Conservation (phyloP, 2,888 invertebrate species). For the Sarcophaga variegata region DNA sequence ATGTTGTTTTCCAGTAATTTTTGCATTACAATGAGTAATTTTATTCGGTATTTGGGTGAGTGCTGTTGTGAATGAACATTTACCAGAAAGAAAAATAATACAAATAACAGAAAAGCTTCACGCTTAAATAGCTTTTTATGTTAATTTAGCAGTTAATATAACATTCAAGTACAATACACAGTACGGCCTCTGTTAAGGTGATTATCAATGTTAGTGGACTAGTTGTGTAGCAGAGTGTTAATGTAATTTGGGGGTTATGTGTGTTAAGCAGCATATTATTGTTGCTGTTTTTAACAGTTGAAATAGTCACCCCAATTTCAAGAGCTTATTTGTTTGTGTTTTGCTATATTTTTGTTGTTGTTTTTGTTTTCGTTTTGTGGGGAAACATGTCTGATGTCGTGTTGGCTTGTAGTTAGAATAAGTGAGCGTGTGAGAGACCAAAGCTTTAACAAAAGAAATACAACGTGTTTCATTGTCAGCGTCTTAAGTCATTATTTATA, state of each 20-base stretch:
- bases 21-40: not conserved
- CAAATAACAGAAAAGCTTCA: conserved; percentile 13
- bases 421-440: not conserved
- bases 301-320: not conserved
- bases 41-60: not conserved
- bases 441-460: conserved; percentile 37
- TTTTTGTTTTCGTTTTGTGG: not conserved
- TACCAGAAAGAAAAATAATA: not conserved
- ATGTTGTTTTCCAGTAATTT: not conserved
- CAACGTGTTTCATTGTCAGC: conserved; percentile 62
- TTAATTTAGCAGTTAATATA: conserved; percentile 28
- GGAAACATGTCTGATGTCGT: conserved; percentile 2
- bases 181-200: conserved; percentile 21
- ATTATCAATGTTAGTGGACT: conserved; percentile 1
- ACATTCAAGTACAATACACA: not conserved
- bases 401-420: not conserved
- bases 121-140: conserved; percentile 11
- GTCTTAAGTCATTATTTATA: conserved; percentile 29
- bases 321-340: not conserved
- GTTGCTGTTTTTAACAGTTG: not conserved
- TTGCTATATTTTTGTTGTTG: not conserved
- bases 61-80: conserved; percentile 32
- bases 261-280: not conserved
- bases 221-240: not conserved
- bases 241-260: not conserved